A percentile compares a stretch with the other conserved stretches of the same genome.
Evolutionary conservation across 1,140 invertebrate genomes (phyloP).

Genomic region (Helicoverpa armigera): DNA sequence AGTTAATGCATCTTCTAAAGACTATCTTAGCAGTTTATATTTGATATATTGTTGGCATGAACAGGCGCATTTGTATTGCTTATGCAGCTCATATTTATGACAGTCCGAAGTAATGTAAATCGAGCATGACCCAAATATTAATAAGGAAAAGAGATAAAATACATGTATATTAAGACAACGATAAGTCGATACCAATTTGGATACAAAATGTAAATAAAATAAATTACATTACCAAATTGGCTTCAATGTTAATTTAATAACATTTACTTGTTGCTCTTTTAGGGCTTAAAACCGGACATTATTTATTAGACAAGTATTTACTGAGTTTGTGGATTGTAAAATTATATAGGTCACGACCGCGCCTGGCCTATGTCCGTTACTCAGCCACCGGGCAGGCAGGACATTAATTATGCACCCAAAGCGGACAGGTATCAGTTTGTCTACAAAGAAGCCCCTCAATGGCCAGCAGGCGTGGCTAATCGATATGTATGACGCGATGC

Average conservation of each 20-base stretch:
- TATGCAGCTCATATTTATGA: slow-evolving; percentile 20
- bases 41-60: slow-evolving; percentile 36
- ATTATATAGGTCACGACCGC: slow-evolving; percentile 22
- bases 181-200: background rate
- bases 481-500: slow-evolving; percentile 59
- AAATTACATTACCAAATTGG: background rate
- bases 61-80: slow-evolving; percentile 28
- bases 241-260: background rate
- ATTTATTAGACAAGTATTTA: slow-evolving; percentile 10
- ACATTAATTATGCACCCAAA: slow-evolving; percentile 37
- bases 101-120: slow-evolving; percentile 16
- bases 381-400: slow-evolving; percentile 6
- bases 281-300: background rate
- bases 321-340: background rate
- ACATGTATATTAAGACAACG: background rate
- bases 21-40: slow-evolving; percentile 23
- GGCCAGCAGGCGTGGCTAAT: slow-evolving; percentile 60
- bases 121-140: slow-evolving; percentile 25
- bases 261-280: slow-evolving; percentile 15
- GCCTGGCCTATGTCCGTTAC: slow-evolving; percentile 7
- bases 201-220: slow-evolving; percentile 2
- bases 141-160: slow-evolving; percentile 19
- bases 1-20: slow-evolving; percentile 42
- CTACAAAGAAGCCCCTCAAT: slow-evolving; percentile 61
- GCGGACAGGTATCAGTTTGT: slow-evolving; percentile 46